Base-by-base conservation (phyloP, 2,888 invertebrate species). In the Acronicta leporina region DNA sequence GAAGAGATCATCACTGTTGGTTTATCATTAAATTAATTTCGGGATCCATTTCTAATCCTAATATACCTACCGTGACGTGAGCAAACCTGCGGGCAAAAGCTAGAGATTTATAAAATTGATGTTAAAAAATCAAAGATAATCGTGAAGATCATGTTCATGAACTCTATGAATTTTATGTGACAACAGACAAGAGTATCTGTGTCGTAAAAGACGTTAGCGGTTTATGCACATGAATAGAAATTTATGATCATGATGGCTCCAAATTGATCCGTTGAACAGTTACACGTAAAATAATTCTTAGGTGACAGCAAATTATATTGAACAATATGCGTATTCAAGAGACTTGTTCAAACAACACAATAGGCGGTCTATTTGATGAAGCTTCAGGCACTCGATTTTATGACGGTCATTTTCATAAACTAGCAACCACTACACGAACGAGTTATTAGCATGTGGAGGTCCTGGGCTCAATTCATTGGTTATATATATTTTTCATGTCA, bases 161-260 rank as follows among this genome's bases (percentile, higher is more conserved):
- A 70, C 62, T 60, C 20, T 58, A 50, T 49, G 42, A 52, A 49
- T 70, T 83, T 76, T 69, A 77, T 73, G 68, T 68, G 63, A 58
- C 64, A 62, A 46, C 47, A 51, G 59, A 77, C 69, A 41, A 74
- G 67, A 55, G 38, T 66, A 67, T 79, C 81, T 79, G 35, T 63
- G 59, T 50, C 41, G 52, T 73, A 63, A 80, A 76, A 73, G 77
- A 77, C 60, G 57, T 61, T 68, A 55, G 51, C 52, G 56, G 63
- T 63, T 66, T 62, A 60, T 59, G 48, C 45, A 63, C 58, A 75
- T 73, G 67, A 75, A 79, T 61, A 58, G 47, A 44, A 67, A 77
- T 80, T 79, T 78, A 80, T 75, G 73, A 43, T 70, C 46, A 65
- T 43, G 72, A 67, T 67, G 67, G 55, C 73, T 67, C 57, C 52